Conservation (phyloP, 1,140 invertebrate species). For the Diabrotica undecimpunctata region DNA sequence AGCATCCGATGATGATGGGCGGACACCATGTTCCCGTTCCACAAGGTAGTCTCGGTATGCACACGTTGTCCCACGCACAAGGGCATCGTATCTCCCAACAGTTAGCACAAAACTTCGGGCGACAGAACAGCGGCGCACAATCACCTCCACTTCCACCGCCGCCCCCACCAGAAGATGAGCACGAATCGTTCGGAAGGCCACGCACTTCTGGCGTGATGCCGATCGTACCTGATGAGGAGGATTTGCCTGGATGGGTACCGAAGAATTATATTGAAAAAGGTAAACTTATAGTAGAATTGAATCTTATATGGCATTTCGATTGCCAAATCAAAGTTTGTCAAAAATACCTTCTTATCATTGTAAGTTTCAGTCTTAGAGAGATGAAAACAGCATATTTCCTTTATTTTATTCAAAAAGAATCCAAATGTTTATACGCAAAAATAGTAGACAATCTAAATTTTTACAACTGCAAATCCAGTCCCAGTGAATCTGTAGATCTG, state of each 20-base stretch:
- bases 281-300: slow-evolving; percentile 41
- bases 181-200: slow-evolving; percentile 69
- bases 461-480: too few relatives aligned
- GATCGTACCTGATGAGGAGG: slow-evolving; percentile 81
- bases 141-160: slow-evolving; percentile 85
- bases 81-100: slow-evolving; percentile 37
- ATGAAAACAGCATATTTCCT: too few relatives aligned
- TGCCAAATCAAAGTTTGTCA: too few relatives aligned
- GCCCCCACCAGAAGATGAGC: slow-evolving; percentile 71
- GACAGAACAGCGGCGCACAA: slow-evolving; percentile 54
- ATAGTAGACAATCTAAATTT: too few relatives aligned
- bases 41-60: slow-evolving; percentile 46
- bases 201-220: slow-evolving; percentile 61
- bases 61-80: slow-evolving; percentile 54
- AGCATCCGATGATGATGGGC: slow-evolving; percentile 40
- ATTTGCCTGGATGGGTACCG: slow-evolving; percentile 85
- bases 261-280: slow-evolving; percentile 98
- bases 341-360: too few relatives aligned
- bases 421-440: too few relatives aligned
- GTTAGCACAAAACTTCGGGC: slow-evolving; percentile 23
- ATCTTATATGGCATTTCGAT: too few relatives aligned
- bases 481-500: too few relatives aligned
- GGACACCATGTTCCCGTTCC: slow-evolving; percentile 44
- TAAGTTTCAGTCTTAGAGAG: too few relatives aligned
- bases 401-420: too few relatives aligned